Evolutionary conservation across 2,113 vertebrate genomes (phyloP).

Genomic region (Gymnarchus niloticus): DNA sequence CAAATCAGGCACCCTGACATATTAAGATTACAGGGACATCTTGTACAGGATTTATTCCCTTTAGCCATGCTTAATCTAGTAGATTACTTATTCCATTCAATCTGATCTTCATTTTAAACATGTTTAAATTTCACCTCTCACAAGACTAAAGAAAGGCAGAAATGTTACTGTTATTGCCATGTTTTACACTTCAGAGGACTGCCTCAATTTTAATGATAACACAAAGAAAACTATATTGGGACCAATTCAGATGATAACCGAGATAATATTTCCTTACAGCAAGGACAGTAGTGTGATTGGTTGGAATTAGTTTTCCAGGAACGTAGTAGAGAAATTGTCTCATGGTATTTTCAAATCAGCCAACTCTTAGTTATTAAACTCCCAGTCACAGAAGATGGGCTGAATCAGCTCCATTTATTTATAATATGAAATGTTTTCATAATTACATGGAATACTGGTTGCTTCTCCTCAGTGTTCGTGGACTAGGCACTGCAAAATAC

Average conservation of each 20-base stretch:
- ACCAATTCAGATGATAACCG: neutral
- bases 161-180: neutral
- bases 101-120: neutral
- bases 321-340: neutral
- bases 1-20: neutral
- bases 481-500: neutral
- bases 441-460: neutral
- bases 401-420: neutral
- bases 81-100: neutral
- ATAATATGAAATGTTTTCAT: slow-evolving; percentile 3
- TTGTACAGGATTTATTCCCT: neutral
- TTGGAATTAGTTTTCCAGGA: neutral
- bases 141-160: neutral
- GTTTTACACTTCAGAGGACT: neutral
- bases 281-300: neutral
- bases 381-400: neutral
- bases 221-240: neutral
- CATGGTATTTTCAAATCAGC: too few relatives aligned
- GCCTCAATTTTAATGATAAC: neutral
- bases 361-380: neutral
- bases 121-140: neutral
- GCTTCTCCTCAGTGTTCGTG: neutral
- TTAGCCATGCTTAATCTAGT: neutral
- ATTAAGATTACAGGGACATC: neutral
- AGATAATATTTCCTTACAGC: neutral